Base-by-base conservation (phyloP, 2,888 invertebrate genomes). In the Tethea ocularis region DNA sequence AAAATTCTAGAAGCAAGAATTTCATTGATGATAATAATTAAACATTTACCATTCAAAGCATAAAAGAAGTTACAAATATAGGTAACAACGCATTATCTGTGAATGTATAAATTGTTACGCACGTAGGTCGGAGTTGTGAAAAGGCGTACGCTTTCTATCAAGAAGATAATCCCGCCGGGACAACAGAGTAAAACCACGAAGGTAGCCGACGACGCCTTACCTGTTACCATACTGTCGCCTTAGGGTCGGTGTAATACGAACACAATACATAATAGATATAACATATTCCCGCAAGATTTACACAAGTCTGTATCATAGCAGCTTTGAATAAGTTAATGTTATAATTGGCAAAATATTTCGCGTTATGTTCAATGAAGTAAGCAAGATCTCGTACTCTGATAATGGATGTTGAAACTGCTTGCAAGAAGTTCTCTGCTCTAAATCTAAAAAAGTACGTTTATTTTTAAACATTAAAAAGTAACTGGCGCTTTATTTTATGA, bases 101-200 rank as follows among this genome's bases (percentile, higher is more conserved):
- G 64, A 65, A 72, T 38, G 64, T 61, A 62, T 61, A 68, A 65
- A 74, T 73, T 84, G 71, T 86, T 84, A 70, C 78, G 67, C 78
- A 81, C 76, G 71, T 90, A 91, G 91, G 84, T 90, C 74, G 91
- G 90, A 71, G 82, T 87, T 75, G 88, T 86, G 83, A 92, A 91
- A 86, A 84, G 87, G 77, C 88, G 93, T 65, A 90, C 92, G 68
- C 87, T 93, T 74, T 91, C 92, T 80, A 92, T 93, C 81, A 92
- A 92, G 92, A 93, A 91, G 91, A 90, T 91, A 63, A 90, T 91
- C 55, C 91, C 91, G 23, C 92, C 92, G 60, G 88, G 87, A 64
- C 87, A 82, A 73, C 84, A 81, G 78, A 77, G 70, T 85, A 89
- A 83, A 82, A 52, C 79, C 57, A 77, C 79, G 58, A 86, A 91